Conservation (phyloP, 2,113 vertebrate species). For the Echinops telfairi region DNA sequence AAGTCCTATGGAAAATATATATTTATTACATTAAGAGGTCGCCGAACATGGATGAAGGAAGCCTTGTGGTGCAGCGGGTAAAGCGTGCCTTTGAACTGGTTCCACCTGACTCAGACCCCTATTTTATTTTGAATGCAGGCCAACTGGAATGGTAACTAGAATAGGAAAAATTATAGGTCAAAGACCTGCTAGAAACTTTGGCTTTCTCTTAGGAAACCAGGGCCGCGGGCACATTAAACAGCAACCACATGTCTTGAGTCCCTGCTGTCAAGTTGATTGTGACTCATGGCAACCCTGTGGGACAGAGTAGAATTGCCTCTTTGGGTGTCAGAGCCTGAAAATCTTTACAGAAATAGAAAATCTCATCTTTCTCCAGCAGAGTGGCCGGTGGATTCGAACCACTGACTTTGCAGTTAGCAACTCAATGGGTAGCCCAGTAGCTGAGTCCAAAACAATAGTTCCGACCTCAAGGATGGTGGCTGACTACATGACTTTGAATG, state of each 20-base stretch:
- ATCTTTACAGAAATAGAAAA: too few relatives aligned
- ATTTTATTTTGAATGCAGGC: too few relatives aligned
- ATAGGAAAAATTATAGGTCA: background rate
- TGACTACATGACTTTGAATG: background rate
- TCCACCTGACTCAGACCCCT: too few relatives aligned
- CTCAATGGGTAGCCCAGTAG: too few relatives aligned
- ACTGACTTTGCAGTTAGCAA: too few relatives aligned
- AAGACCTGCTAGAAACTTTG: background rate
- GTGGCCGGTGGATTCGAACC: too few relatives aligned
- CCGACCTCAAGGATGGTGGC: background rate
- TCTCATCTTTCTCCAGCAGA: too few relatives aligned
- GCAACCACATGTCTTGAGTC: background rate
- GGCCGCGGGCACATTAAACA: background rate
- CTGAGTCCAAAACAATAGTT: background rate
- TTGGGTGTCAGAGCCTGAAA: too few relatives aligned
- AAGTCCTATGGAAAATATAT: background rate
- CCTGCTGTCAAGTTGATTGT: too few relatives aligned
- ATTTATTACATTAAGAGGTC: background rate
- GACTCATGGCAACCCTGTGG: too few relatives aligned
- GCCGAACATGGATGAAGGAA: background rate
- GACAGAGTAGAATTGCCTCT: too few relatives aligned
- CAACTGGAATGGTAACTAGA: background rate
- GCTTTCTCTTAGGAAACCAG: background rate
- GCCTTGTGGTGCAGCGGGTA: background rate
- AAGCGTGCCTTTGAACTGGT: too few relatives aligned